A percentile compares a stretch with the other conserved stretches of the same genome.
phyloP scores from a whole-genome alignment of 2,797 vertebrate genomes.

The Pipistrellus kuhlii region DNA sequence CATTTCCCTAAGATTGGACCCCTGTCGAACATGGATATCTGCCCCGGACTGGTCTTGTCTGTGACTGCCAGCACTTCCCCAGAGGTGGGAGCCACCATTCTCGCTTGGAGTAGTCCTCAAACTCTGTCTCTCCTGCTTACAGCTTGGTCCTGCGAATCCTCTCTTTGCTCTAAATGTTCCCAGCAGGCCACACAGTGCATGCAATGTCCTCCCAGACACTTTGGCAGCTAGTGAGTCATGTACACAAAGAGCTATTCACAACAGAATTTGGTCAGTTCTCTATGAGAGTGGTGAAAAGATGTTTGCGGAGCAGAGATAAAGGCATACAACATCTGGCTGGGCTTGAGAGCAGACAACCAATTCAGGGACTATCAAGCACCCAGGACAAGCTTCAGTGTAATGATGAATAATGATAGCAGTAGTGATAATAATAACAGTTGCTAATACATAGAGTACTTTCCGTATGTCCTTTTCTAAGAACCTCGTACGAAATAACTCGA shows the following conservation, averaged over 20 bases:
- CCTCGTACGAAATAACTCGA: neutral
- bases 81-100: neutral
- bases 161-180: conserved; percentile 45
- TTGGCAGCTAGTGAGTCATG: conserved; percentile 77
- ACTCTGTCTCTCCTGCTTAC: neutral
- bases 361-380: conserved; percentile 57
- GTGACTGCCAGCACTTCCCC: neutral
- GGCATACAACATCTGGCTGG: conserved; percentile 70
- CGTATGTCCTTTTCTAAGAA: neutral
- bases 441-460: neutral
- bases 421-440: neutral
- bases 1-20: neutral
- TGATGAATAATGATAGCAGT: conserved; percentile 3
- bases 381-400: conserved; percentile 42
- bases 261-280: conserved; percentile 70
- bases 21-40: neutral
- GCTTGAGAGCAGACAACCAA: conserved; percentile 57
- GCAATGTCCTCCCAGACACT: conserved; percentile 73
- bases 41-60: neutral
- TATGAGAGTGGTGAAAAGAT: conserved; percentile 74
- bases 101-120: neutral
- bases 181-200: conserved; percentile 65
- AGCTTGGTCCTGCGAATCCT: neutral
- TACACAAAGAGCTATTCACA: conserved; percentile 82
- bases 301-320: conserved; percentile 74